Base-by-base conservation (phyloP, 1,140 invertebrate species). In the Lepeophtheirus salmonis region DNA sequence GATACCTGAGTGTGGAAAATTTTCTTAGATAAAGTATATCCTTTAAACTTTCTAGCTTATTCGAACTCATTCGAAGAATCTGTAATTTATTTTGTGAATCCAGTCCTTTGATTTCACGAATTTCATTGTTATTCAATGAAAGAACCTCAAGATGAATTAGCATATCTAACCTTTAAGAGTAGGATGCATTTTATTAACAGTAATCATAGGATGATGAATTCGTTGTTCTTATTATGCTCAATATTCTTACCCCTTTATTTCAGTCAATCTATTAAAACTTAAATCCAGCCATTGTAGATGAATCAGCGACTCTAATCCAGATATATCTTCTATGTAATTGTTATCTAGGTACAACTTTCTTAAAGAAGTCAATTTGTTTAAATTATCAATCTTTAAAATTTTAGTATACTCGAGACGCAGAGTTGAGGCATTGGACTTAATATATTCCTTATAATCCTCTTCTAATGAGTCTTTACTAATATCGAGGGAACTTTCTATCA, bases 281-380 rank as follows among this genome's bases (percentile, higher is more conserved):
- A 57, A 48, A 18, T 57, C 55, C 55, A 57, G 26, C 55, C 55
- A 57, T 18, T 24, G 16, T 25, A 57, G n/a, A 30, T 57, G 22
- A 16, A 57, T 21, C 23, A 57, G 26, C 3, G 17, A 57, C 4
- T 41, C 55, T 18, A 57, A 21, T 4, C 55, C 55, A n/a, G 55
- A 26, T 13, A 57, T 57, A 3, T 41, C 21, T 16, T 57, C 55
- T 10, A 57, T 25, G 55, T 24, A 57, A 41, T 57, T 57, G 25
- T 57, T 57, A 16, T 57, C 55, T 23, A 57, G 21, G 26, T 24
- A 48, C 4, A 57, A n/a, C 26, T 25, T 21, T 16, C 20, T 57
- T 17, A 57, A 23, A 12, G 23, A 26, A 48, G 26, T 57, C 6
- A 57, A 21, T 14, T 41, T 16, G n/a, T 41, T 21, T 3, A 57